Base-by-base conservation (phyloP, 2,797 vertebrate species). In the Diceros bicornis region DNA sequence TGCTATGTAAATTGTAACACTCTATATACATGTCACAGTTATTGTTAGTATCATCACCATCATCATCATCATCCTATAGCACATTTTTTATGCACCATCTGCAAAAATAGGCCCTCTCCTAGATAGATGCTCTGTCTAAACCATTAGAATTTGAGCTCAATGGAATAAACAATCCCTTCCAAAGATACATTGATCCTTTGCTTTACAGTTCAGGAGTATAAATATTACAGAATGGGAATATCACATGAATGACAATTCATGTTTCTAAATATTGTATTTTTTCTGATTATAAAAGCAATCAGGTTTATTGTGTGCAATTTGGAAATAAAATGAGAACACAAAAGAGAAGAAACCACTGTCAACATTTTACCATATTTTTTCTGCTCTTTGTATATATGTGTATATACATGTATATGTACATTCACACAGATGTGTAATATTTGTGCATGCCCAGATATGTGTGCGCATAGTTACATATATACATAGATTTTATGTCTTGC, bases 261-360 rank as follows among this genome's bases (percentile, higher is more conserved):
- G 47, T 81, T 93, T 94, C 55, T 92, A 84, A 92, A 77, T 94
- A 85, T 44, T 81, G 27, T 9, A 47, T 71, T 75, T 94, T 72
- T 29, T 59, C 66, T 34, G 37, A 83, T 89, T 92, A 62, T 61
- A n/a, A 93, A 82, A 90, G 20, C 27, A 94, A n/a, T 68, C 27
- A 71, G 8, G 55, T 69, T 79, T 83, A 57, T 32, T 34, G 21
- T 44, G 34, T 57, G 69, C 71, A 90, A 77, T 61, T 88, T 47
- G 21, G 57, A 82, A 92, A 77, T 44, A 59, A 72, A 94, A 18
- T 79, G 4, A 82, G 18, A 77, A 18, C 57, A 86, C 62, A 57
- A 89, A 47, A 25, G 66, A 55, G 37, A 90, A 85, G 34, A 77
- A 94, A 21, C 10, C 6, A 78, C 7, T 81, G 21, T 79, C 50